Conservation (phyloP, 2,797 vertebrate species). For the Sebastes trivittatus region DNA sequence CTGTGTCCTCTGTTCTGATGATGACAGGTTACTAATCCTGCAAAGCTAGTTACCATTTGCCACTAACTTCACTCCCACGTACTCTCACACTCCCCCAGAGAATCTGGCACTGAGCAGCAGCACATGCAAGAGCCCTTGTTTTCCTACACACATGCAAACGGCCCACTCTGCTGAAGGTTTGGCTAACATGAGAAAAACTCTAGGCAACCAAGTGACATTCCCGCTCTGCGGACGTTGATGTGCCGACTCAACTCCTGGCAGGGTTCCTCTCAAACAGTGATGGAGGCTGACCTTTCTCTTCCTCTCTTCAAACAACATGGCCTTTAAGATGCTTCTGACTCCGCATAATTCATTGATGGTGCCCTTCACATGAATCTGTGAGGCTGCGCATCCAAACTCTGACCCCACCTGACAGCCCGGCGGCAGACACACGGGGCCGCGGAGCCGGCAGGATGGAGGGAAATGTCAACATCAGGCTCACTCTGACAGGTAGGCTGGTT, state of each 20-base stretch:
- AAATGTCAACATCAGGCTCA: slow-evolving; percentile 60
- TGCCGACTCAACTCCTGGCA: slow-evolving; percentile 43
- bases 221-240: neutral
- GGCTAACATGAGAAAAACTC: slow-evolving; percentile 23
- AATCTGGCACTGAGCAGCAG: neutral
- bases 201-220: slow-evolving; percentile 12
- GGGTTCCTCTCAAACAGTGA: slow-evolving; percentile 43
- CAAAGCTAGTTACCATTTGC: neutral
- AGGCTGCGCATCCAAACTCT: slow-evolving; percentile 42
- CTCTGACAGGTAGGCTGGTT: slow-evolving; percentile 54
- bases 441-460: slow-evolving; percentile 23
- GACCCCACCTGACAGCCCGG: slow-evolving; percentile 46
- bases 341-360: slow-evolving; percentile 60
- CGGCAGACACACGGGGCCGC: slow-evolving; percentile 5
- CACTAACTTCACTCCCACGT: too few species aligned
- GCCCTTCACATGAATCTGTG: slow-evolving; percentile 57
- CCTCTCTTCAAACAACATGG: slow-evolving; percentile 58
- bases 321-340: slow-evolving; percentile 69
- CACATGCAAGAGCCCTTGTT: neutral
- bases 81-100: neutral
- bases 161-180: neutral
- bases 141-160: neutral
- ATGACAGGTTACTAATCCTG: neutral
- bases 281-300: slow-evolving; percentile 60
- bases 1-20: too few species aligned